phyloP scores from a whole-genome alignment of 2,113 vertebrate species.

The Podarcis muralis region DNA sequence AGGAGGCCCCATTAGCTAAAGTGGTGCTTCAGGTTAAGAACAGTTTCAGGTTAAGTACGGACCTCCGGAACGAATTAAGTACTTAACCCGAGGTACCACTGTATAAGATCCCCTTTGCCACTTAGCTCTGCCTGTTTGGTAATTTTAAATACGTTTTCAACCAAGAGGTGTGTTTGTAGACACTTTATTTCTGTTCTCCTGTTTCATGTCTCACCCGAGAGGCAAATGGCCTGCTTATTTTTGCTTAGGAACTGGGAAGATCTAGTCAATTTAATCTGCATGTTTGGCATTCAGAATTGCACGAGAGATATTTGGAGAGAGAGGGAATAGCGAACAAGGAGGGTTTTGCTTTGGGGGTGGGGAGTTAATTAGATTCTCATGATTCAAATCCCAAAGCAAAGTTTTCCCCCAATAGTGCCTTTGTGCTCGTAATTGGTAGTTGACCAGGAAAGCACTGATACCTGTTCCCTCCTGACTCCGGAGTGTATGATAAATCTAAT shows the following conservation, averaged over 20 bases:
- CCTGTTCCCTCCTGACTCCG: neutral
- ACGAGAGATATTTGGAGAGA: neutral
- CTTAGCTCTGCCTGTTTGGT: neutral
- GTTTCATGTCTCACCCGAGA: neutral
- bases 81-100: too few relatives aligned
- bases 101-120: neutral
- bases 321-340: neutral
- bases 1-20: too few relatives aligned
- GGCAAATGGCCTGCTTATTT: neutral
- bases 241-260: accelerated
- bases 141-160: neutral
- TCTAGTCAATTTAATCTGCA: neutral
- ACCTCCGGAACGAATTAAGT: too few relatives aligned
- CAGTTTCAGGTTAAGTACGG: too few relatives aligned
- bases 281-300: constrained; percentile 1
- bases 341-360: neutral
- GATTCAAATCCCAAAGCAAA: constrained; percentile 15
- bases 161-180: neutral
- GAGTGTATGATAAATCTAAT: neutral
- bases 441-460: neutral
- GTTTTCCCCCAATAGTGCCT: accelerated
- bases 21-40: too few relatives aligned
- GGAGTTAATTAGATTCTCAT: constrained; percentile 14
- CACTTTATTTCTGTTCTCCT: neutral
- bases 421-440: neutral